These are phyloP conservation scores for Amphipoea oculea DNA, from an alignment of 2,888 invertebrate species.

Conservation along the genomic window DNA sequence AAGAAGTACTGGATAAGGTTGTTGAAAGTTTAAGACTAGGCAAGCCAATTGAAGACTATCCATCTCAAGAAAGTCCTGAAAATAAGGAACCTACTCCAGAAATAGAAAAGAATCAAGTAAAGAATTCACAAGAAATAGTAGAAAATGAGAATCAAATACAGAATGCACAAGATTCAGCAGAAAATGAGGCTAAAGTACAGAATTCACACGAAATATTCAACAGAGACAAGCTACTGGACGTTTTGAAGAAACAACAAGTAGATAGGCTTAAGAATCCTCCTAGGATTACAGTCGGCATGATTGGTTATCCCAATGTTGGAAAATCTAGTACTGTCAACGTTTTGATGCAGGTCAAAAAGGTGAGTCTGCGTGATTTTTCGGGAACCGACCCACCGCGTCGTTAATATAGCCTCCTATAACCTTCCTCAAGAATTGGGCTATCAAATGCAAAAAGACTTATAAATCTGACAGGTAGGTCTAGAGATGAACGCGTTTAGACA, in stretches of 20 bases:
- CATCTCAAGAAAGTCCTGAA: slow-evolving; percentile 52
- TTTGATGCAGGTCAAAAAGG: slow-evolving; percentile 95
- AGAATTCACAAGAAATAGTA: slow-evolving; percentile 90
- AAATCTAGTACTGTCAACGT: slow-evolving; percentile 99
- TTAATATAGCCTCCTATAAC: no score
- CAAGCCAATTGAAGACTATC: slow-evolving; percentile 77
- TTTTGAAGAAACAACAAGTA: slow-evolving; percentile 91
- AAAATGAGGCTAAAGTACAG: slow-evolving; percentile 64
- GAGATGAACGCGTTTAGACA: neutral
- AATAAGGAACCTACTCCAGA: slow-evolving; percentile 11
- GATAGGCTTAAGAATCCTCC: slow-evolving; percentile 85
- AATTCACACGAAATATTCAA: slow-evolving; percentile 92
- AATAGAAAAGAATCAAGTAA: slow-evolving; percentile 57
- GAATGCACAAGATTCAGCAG: slow-evolving; percentile 37
- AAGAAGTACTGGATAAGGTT: slow-evolving; percentile 86
- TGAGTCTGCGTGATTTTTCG: slow-evolving; percentile 71
- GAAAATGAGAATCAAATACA: slow-evolving; percentile 9
- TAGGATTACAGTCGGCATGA: slow-evolving; percentile 96
- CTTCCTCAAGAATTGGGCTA: neutral
- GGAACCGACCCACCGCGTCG: neutral
- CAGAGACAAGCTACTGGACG: slow-evolving; percentile 92
- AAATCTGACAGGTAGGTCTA: neutral
- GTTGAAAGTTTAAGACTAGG: slow-evolving; percentile 83
- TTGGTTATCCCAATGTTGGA: slow-evolving; percentile 99
- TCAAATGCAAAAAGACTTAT: neutral